Percentiles rank a stretch among this genome's conserved stretches.
Conservation (phyloP, 2,113 vertebrate genomes). For the Oceanites oceanicus region DNA sequence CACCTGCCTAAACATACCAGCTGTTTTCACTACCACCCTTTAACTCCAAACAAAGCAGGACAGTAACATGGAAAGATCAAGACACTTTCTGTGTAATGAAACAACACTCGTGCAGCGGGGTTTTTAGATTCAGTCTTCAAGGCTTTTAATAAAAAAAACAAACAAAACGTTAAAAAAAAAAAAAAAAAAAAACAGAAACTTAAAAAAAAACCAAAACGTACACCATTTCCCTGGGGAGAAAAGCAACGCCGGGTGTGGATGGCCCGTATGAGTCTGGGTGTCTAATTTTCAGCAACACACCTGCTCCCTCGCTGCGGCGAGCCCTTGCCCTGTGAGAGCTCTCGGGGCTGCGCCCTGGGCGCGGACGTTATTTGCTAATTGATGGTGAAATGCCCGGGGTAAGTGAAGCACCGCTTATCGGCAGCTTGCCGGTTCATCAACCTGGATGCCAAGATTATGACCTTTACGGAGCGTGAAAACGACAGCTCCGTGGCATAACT, state of each 20-base stretch:
- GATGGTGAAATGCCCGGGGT: rapidly evolving
- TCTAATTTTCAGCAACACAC: too few species aligned
- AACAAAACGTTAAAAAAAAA: background rate
- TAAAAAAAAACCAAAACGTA: too few species aligned
- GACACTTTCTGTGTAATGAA: background rate
- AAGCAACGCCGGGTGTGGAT: rapidly evolving
- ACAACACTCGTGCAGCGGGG: rapidly evolving
- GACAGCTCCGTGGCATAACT: rapidly evolving
- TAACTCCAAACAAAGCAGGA: too few species aligned
- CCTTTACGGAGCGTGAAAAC: rapidly evolving
- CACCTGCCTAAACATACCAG: rapidly evolving
- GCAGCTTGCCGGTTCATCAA: rapidly evolving
- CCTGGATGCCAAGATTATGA: too few species aligned
- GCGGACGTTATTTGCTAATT: rapidly evolving
- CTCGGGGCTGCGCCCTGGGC: too few species aligned
- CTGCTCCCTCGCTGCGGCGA: too few species aligned
- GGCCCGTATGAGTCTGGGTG: too few species aligned
- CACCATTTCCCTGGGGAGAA: too few species aligned
- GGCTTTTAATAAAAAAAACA: background rate
- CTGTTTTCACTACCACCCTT: too few species aligned
- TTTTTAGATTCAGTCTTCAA: too few species aligned
- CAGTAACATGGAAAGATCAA: rapidly evolving
- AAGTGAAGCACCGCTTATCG: rapidly evolving
- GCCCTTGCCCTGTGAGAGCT: background rate
- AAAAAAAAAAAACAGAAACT: too few species aligned